Evolutionary conservation across 1,140 invertebrate species (phyloP).

Genomic region (Harlomillsia oculata): DNA sequence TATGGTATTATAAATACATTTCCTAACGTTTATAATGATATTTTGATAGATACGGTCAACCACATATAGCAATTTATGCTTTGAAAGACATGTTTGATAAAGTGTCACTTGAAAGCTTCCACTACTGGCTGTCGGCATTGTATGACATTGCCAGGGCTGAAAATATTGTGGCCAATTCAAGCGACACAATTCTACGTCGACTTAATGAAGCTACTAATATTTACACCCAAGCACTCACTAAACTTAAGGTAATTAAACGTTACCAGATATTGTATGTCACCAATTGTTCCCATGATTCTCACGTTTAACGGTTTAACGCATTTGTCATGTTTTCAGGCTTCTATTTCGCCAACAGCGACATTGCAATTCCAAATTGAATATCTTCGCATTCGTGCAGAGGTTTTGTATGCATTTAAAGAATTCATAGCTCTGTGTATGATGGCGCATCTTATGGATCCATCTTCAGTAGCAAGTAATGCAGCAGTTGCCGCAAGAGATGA

Average conservation of each 20-base stretch:
- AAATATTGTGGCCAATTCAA: slow-evolving; percentile 36
- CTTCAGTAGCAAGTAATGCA: slow-evolving; percentile 75
- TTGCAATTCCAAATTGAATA: slow-evolving; percentile 71
- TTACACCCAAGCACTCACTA: slow-evolving; percentile 56
- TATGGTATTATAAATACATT: background rate
- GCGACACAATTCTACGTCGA: slow-evolving; percentile 2
- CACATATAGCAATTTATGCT: slow-evolving; percentile 57
- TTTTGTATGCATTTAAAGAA: slow-evolving; percentile 63
- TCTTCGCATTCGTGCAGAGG: slow-evolving; percentile 60
- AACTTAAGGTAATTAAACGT: slow-evolving; percentile 64
- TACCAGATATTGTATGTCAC: too few relatives aligned
- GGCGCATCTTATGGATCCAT: slow-evolving; percentile 79
- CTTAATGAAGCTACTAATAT: slow-evolving; percentile 24
- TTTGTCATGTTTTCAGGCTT: slow-evolving; percentile 45
- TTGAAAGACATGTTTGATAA: slow-evolving; percentile 57
- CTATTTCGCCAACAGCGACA: slow-evolving; percentile 54
- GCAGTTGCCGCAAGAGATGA: slow-evolving; percentile 69
- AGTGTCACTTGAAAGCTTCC: slow-evolving; percentile 77
- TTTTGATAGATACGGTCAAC: slow-evolving; percentile 62
- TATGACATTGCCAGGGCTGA: slow-evolving; percentile 44
- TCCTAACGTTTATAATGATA: slow-evolving; percentile 4
- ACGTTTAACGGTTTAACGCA: background rate
- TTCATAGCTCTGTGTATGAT: slow-evolving; percentile 68
- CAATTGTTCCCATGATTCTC: too few relatives aligned
- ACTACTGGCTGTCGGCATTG: slow-evolving; percentile 79